Percentiles rank a stretch among this genome's conserved stretches.
Evolutionary conservation across 2,113 vertebrate genomes (phyloP).

Genomic region (Merops nubicus): DNA sequence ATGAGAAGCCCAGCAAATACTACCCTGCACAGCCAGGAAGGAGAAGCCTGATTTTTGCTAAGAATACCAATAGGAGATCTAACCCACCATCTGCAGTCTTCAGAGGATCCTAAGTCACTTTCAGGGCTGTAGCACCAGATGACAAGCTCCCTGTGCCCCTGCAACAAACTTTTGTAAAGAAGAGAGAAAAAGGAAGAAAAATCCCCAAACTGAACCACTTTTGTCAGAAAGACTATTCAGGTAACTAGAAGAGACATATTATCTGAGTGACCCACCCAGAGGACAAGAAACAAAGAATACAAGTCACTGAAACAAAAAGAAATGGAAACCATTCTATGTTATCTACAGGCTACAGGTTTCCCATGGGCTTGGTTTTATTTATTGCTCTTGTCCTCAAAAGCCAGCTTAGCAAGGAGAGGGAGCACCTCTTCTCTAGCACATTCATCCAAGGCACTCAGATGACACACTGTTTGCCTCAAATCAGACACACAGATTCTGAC

Average conservation of each 20-base stretch:
- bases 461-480: not conserved
- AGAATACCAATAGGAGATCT: not conserved
- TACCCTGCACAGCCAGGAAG: not conserved
- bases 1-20: not conserved
- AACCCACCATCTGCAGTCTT: not conserved
- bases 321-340: not conserved
- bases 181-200: not conserved
- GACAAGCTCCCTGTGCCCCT: not conserved
- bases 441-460: not conserved
- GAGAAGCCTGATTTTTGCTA: not conserved
- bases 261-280: accelerated
- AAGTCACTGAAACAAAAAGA: not conserved
- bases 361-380: accelerated
- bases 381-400: not conserved
- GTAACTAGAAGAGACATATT: not conserved
- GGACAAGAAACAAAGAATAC: accelerated
- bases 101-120: not conserved
- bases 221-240: not conserved
- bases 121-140: not conserved
- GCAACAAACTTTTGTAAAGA: not conserved
- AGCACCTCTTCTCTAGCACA: not conserved
- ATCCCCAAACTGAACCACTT: not conserved
- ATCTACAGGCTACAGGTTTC: not conserved
- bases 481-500: not conserved
- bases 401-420: not conserved